A percentile compares a stretch with the other conserved stretches of the same genome.
Evolutionary conservation across 2,113 vertebrate species (phyloP).

Genomic region (Psittacula cyanocephala): DNA sequence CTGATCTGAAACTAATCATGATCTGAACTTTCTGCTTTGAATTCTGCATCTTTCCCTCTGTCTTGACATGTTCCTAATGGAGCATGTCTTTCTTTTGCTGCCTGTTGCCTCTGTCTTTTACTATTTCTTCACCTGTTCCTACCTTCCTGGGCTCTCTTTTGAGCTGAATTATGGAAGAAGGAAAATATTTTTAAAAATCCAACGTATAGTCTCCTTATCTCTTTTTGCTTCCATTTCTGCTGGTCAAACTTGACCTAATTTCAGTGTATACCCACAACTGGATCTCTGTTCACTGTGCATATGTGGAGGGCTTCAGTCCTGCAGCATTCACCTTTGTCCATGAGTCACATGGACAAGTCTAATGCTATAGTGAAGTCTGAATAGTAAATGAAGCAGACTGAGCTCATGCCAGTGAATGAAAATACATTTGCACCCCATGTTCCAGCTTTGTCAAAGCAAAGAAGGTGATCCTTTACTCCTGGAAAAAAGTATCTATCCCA

Average conservation of each 20-base stretch:
- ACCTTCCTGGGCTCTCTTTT: not conserved
- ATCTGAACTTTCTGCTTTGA: not conserved
- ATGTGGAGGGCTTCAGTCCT: not conserved
- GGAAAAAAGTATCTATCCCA: not conserved
- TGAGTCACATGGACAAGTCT: not conserved
- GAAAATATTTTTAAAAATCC: not conserved
- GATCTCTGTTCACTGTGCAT: not conserved
- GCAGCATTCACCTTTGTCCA: not conserved
- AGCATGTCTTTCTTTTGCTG: not conserved
- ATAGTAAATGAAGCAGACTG: not conserved
- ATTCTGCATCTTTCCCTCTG: not conserved
- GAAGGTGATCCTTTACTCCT: not conserved
- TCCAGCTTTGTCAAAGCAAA: not conserved
- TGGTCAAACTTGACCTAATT: not conserved
- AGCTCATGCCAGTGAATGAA: not conserved
- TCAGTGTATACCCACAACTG: not conserved
- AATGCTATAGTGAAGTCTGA: not conserved
- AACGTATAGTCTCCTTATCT: not conserved
- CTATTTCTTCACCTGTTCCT: not conserved
- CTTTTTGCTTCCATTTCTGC: not conserved
- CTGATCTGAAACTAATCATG: not conserved
- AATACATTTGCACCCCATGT: not conserved
- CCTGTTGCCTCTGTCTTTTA: not conserved
- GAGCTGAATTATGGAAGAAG: not conserved
- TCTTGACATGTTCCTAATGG: not conserved